Conservation (phyloP, 2,888 invertebrate genomes). For the Oasisia sp. region DNA sequence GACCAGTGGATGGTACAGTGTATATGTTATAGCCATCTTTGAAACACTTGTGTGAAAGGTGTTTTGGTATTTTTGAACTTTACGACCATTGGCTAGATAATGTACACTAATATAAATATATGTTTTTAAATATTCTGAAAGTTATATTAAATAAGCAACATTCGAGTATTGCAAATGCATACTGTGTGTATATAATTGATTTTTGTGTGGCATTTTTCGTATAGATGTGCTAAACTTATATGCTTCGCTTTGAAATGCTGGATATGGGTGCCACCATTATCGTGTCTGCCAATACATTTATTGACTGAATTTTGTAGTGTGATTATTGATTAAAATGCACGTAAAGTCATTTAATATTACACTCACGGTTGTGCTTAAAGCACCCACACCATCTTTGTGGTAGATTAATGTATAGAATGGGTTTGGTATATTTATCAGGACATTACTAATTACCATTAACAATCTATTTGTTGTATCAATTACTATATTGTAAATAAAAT, state of each 20-base stretch:
- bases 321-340: neutral
- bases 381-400: neutral
- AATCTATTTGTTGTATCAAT: neutral
- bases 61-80: neutral
- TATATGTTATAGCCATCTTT: no score
- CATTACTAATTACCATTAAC: conserved; percentile 10
- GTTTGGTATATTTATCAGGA: neutral
- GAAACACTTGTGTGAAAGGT: neutral
- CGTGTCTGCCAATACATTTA: neutral
- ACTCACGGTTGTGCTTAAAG: neutral
- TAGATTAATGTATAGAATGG: neutral
- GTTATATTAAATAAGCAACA: neutral
- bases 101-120: neutral
- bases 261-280: neutral
- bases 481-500: neutral
- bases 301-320: neutral
- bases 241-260: neutral
- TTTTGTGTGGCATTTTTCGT: neutral
- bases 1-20: no score
- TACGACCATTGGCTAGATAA: neutral
- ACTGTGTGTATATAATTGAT: neutral
- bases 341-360: neutral
- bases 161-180: neutral
- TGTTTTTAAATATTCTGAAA: neutral
- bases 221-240: neutral